Percentiles rank a stretch among this genome's conserved stretches.
Conservation (phyloP, 2,113 vertebrate genomes). For the Oxyura jamaicensis region DNA sequence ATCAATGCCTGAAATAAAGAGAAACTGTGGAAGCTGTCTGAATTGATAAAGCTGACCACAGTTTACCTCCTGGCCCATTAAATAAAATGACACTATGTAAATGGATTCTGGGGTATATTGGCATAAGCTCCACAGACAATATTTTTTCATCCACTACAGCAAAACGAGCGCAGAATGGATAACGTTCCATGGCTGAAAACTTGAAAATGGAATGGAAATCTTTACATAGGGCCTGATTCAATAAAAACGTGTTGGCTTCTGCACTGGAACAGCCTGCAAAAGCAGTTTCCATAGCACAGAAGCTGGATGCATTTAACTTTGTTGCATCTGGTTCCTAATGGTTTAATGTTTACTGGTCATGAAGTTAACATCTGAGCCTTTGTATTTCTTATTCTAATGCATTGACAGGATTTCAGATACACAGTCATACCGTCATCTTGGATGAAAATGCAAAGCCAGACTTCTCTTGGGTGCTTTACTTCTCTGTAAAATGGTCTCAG, state of each 20-base stretch:
- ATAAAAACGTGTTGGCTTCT: conserved; percentile 66
- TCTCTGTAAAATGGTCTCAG: background rate
- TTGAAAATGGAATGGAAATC: conserved; percentile 59
- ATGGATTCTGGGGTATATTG: conserved; percentile 28
- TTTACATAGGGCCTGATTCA: conserved; percentile 38
- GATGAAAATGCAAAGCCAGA: background rate
- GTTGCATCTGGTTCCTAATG: conserved; percentile 33
- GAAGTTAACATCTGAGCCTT: conserved; percentile 44
- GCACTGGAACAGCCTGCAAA: conserved; percentile 53
- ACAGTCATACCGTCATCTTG: background rate
- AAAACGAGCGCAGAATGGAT: background rate
- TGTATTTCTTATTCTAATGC: conserved; percentile 8
- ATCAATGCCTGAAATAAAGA: background rate
- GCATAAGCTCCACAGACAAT: background rate
- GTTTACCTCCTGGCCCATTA: conserved; percentile 16
- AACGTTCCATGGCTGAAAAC: conserved; percentile 5
- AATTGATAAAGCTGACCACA: conserved; percentile 21
- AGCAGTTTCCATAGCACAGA: conserved; percentile 50
- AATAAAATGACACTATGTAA: conserved; percentile 35
- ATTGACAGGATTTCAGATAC: conserved; percentile 43
- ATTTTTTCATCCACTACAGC: conserved; percentile 12
- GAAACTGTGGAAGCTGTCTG: background rate
- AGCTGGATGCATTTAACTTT: conserved; percentile 39
- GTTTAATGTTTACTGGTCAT: conserved; percentile 42
- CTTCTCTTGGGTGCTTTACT: conserved; percentile 31